Percentiles rank a stretch among this genome's conserved stretches.
phyloP scores from a whole-genome alignment of 2,888 invertebrate genomes.

The Athalia circularis region DNA sequence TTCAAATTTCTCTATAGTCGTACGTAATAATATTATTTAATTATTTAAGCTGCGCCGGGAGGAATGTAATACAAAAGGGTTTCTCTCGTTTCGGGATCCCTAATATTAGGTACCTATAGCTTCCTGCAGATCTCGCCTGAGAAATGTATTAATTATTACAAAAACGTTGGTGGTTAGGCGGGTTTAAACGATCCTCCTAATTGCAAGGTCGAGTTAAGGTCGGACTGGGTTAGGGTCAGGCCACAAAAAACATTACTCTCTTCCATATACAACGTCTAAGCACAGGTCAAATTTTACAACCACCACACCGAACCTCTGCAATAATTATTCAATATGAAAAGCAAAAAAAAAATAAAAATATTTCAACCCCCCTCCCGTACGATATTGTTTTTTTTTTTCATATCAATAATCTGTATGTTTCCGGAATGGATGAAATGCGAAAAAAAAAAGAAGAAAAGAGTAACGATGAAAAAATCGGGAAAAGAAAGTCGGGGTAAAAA shows the following conservation, averaged over 20 bases:
- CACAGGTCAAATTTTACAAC: background rate
- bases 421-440: too few species aligned
- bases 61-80: background rate
- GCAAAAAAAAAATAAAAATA: too few species aligned
- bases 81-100: background rate
- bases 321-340: too few species aligned
- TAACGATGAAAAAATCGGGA: too few species aligned
- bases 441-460: too few species aligned
- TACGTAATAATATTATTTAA: too few species aligned
- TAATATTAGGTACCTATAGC: background rate
- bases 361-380: too few species aligned
- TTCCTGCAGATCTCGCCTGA: conserved; percentile 4
- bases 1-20: background rate
- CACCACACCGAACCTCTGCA: too few species aligned
- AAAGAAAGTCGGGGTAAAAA: too few species aligned
- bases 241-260: conserved; percentile 2
- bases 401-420: too few species aligned
- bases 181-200: conserved; percentile 36
- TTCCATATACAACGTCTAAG: background rate
- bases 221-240: conserved; percentile 24
- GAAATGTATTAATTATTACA: conserved; percentile 40
- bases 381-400: too few species aligned
- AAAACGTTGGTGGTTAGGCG: conserved; percentile 22
- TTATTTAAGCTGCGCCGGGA: too few species aligned
- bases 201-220: conserved; percentile 34